A percentile compares a stretch with the other conserved stretches of the same genome.
Conservation (phyloP, 2,797 vertebrate species). For the Heteromormyrus szaboi region DNA sequence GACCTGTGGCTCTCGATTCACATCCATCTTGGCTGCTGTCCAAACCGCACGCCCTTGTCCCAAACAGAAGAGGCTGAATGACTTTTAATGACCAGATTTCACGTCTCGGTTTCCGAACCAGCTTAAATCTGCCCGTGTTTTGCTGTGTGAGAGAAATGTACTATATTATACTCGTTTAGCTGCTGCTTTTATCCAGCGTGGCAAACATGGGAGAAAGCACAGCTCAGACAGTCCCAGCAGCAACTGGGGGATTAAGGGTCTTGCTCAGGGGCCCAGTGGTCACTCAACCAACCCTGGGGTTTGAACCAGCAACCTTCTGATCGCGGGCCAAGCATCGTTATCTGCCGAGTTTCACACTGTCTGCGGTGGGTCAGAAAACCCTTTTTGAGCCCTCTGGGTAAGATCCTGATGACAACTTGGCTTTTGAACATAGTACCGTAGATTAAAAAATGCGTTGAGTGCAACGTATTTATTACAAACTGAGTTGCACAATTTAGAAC, state of each 20-base stretch:
- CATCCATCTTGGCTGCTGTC: conserved; percentile 25
- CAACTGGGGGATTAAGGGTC: neutral
- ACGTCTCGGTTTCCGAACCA: neutral
- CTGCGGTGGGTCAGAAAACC: neutral
- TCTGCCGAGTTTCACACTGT: neutral
- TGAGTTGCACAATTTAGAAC: neutral
- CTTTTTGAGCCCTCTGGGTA: neutral
- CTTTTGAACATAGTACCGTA: neutral
- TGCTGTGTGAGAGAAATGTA: neutral
- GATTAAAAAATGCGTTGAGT: neutral
- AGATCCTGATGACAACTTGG: neutral
- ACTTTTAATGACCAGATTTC: neutral
- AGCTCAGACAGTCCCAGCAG: neutral
- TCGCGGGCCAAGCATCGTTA: neutral
- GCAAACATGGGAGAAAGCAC: neutral
- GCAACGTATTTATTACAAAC: neutral
- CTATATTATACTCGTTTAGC: neutral
- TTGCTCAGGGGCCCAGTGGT: neutral
- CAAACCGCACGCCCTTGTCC: neutral
- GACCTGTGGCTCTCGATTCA: conserved; percentile 3
- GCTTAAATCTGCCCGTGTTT: neutral
- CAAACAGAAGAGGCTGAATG: neutral
- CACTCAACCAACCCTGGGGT: neutral
- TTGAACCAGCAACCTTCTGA: neutral
- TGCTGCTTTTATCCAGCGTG: neutral